These are phyloP conservation scores for Lapara coniferarum DNA, from an alignment of 2,888 invertebrate genomes.

Conservation along the genomic window DNA sequence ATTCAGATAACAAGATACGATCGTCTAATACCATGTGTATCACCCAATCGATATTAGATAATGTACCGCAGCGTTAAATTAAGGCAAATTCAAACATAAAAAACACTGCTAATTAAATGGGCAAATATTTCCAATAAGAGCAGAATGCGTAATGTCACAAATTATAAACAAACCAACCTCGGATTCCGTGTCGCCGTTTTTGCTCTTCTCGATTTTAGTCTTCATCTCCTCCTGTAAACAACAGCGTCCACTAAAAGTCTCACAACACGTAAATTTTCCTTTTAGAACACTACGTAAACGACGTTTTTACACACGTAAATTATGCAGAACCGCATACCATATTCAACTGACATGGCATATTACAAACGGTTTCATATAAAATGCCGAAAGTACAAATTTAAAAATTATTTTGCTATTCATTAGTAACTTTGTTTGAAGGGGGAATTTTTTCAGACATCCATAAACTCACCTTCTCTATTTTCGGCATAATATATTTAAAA, in stretches of 20 bases:
- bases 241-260: conserved; percentile 67
- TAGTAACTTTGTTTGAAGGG: conserved; percentile 30
- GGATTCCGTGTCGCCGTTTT: conserved; percentile 80
- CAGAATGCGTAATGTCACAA: conserved; percentile 35
- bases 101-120: conserved; percentile 6
- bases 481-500: conserved; percentile 55
- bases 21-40: neutral
- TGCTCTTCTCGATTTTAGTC: conserved; percentile 84
- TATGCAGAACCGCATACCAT: conserved; percentile 73
- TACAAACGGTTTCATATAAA: conserved; percentile 56
- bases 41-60: neutral
- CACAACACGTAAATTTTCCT: conserved; percentile 64
- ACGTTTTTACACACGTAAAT: conserved; percentile 68
- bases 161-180: conserved; percentile 79
- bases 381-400: conserved; percentile 62
- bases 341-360: conserved; percentile 76
- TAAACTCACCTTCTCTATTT: conserved; percentile 68
- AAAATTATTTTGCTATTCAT: conserved; percentile 40
- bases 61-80: neutral
- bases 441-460: conserved; percentile 36
- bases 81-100: neutral
- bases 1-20: neutral
- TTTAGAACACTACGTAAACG: conserved; percentile 57
- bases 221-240: conserved; percentile 83
- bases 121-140: conserved; percentile 20